Conservation (phyloP, 2,888 invertebrate species). For the Apodemia hepburni region DNA sequence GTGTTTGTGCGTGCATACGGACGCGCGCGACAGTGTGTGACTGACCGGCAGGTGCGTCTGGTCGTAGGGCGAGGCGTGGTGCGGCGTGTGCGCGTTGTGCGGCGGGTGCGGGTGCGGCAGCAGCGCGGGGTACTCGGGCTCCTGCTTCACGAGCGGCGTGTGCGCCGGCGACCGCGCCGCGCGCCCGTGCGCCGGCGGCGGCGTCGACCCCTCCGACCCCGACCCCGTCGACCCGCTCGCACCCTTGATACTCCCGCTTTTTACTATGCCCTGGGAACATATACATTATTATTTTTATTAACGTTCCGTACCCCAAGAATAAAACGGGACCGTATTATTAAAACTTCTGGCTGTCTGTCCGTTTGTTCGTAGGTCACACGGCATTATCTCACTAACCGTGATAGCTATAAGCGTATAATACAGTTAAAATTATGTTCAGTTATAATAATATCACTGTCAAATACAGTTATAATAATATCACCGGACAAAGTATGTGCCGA, state of each 20-base stretch:
- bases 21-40: conserved; percentile 14
- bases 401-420: no score
- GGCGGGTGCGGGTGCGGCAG: conserved; percentile 52
- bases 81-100: conserved; percentile 57
- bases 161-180: conserved; percentile 65
- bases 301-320: no score
- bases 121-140: conserved; percentile 61
- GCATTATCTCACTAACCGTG: no score
- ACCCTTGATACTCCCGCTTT: conserved; percentile 38
- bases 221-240: conserved; percentile 60
- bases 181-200: conserved; percentile 70
- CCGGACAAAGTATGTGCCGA: no score
- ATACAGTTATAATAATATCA: no score
- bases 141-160: conserved; percentile 80
- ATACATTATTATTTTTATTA: neutral
- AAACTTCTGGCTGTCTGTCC: no score
- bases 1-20: neutral
- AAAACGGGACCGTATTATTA: no score
- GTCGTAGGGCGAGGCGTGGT: conserved; percentile 64
- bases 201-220: conserved; percentile 73
- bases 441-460: no score
- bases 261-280: neutral
- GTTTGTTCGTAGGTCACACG: no score
- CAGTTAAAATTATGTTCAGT: no score
- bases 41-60: conserved; percentile 66